Base-by-base conservation (phyloP, 2,113 vertebrate species). In the Syrmaticus mikado region DNA sequence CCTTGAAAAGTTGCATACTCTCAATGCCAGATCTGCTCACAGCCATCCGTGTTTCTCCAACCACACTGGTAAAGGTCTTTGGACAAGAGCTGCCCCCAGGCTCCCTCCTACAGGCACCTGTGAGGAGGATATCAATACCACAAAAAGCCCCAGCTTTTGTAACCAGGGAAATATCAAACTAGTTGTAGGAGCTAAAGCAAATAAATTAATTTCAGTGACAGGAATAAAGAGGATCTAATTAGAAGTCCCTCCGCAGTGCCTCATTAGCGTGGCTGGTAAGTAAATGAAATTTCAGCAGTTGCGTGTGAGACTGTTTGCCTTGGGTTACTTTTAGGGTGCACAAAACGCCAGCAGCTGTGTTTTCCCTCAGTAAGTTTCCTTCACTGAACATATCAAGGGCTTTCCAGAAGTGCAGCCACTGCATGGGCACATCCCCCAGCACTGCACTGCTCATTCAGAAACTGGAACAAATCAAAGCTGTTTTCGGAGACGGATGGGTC, bases 171-270 rank as follows among this genome's bases (percentile, higher is more conserved):
- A 97, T 97, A 98, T 98, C 94, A 96, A 98, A 98, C 97, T 96
- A 98, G 97, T 97, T 97, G 93, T 96, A 96, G 96, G 97, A 97
- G 96, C 97, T 96, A 97, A 97, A 97, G 97, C 97, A 97, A 97
- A 92, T 97, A 98, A 98, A 98, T 98, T 98, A 98, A 99, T 99
- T 98, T 99, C 98, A 97, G 98, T 98, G 98, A 98, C 98, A 98
- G 98, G 98, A 99, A 99, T 98, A 98, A 98, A 99, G 98, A 98
- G 98, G 98, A 98, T 98, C 97, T 98, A 99, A 99, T 99, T 99
- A 99, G 98, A 94, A 98, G 96, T 98, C 98, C 98, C 98, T 91
- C 94, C 93, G 97, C 98, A 98, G 96, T 52, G 94, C 97, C 98
- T 99, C 98, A 97, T 99, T 98, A 98, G 98, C 73, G 97, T 87